Conservation (phyloP, 2,888 invertebrate genomes). For the Cephonodes hylas region DNA sequence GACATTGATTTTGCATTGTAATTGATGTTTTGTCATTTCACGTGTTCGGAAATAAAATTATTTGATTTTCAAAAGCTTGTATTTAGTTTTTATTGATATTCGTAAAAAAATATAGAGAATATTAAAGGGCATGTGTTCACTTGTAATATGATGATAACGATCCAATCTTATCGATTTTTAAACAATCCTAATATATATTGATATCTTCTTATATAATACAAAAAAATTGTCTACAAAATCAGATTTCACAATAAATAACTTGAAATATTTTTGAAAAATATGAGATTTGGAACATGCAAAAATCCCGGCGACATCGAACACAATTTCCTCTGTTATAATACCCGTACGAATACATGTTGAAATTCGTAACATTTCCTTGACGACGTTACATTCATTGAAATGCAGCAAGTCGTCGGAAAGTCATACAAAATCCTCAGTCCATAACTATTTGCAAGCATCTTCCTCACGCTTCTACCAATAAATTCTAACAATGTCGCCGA, state of each 20-base stretch:
- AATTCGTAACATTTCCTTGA: slow-evolving; percentile 43
- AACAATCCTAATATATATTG: too few species aligned
- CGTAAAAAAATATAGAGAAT: too few species aligned
- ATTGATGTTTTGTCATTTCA: background rate
- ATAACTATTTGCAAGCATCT: slow-evolving; percentile 39
- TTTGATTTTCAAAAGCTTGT: too few species aligned
- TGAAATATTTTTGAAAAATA: background rate
- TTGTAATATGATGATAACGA: too few species aligned
- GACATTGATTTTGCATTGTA: background rate
- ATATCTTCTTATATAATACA: too few species aligned
- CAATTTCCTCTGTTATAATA: slow-evolving; percentile 14
- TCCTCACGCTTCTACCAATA: slow-evolving; percentile 43
- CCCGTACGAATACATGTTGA: background rate
- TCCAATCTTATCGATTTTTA: too few species aligned
- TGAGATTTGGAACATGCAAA: slow-evolving; percentile 18
- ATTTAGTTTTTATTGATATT: too few species aligned
- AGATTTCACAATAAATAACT: background rate
- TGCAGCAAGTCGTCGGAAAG: slow-evolving; percentile 40
- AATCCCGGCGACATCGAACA: slow-evolving; percentile 22
- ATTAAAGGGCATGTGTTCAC: too few species aligned
- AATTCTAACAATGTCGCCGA: slow-evolving; percentile 55
- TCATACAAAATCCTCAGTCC: slow-evolving; percentile 45
- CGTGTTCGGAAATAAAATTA: background rate
- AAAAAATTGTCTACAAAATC: background rate
- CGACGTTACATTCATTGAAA: slow-evolving; percentile 44